Conservation (phyloP, 2,113 vertebrate species). For the Grantiella picta region DNA sequence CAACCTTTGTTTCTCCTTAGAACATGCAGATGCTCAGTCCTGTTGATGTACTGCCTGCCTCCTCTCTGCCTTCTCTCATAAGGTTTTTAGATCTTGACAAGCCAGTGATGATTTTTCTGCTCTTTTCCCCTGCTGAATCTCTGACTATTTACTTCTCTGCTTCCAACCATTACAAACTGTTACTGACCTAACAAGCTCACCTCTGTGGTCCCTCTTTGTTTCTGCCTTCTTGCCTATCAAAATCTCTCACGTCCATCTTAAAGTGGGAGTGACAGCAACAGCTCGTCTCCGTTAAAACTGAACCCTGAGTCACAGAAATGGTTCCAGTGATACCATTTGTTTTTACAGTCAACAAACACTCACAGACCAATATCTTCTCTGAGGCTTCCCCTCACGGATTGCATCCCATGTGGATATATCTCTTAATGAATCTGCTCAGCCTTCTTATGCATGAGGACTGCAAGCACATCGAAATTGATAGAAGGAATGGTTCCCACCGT, state of each 20-base stretch:
- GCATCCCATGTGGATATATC: background rate
- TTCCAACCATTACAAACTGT: background rate
- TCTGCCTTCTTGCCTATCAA: background rate
- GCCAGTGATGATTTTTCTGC: background rate
- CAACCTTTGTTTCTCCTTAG: slow-evolving; percentile 1
- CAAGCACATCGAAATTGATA: background rate
- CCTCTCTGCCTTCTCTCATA: background rate
- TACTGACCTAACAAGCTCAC: background rate
- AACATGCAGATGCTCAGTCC: background rate
- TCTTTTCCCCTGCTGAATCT: background rate
- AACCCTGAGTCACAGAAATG: background rate
- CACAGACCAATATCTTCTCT: background rate
- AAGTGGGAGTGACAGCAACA: background rate
- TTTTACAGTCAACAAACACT: background rate
- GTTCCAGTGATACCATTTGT: background rate
- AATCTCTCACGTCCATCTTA: background rate
- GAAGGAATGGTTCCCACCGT: background rate
- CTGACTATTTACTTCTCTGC: background rate
- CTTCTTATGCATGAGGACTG: background rate
- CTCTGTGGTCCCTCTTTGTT: background rate
- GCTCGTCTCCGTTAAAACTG: background rate
- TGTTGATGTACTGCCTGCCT: background rate
- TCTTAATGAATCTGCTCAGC: background rate
- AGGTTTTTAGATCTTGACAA: background rate
- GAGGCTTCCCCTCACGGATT: background rate